A percentile compares a stretch with the other conserved stretches of the same genome.
These are phyloP conservation scores for Falcunculus frontatus DNA, from an alignment of 2,113 vertebrate species.

Conservation along the genomic window DNA sequence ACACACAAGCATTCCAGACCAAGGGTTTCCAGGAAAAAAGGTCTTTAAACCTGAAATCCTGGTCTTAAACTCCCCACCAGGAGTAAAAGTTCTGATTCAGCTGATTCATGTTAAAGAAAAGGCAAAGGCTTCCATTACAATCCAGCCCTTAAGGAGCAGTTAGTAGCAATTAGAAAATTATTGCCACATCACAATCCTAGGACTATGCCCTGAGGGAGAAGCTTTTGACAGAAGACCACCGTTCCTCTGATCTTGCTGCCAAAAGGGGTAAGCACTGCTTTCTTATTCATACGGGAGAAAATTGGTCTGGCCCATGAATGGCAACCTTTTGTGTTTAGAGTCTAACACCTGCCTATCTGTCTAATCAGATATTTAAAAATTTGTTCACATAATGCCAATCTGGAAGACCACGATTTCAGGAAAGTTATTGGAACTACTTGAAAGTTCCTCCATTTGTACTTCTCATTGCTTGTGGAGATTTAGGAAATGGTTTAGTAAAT, in stretches of 20 bases:
- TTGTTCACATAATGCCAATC: neutral
- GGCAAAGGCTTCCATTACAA: constrained; percentile 17
- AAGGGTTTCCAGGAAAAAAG: neutral
- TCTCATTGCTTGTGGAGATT: neutral
- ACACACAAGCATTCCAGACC: neutral
- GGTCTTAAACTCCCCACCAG: neutral
- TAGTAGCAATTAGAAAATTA: constrained; percentile 59
- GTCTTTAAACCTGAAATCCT: constrained; percentile 28
- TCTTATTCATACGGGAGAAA: neutral
- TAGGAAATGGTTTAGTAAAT: neutral
- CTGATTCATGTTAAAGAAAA: constrained; percentile 10
- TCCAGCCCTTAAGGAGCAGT: constrained; percentile 37
- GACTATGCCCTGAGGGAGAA: neutral
- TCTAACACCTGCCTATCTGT: neutral
- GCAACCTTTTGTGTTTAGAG: neutral
- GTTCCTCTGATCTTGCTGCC: constrained; percentile 35
- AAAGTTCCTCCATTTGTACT: neutral
- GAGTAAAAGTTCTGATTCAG: constrained; percentile 9
- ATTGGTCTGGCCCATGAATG: neutral
- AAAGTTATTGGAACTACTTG: neutral
- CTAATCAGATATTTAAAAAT: neutral
- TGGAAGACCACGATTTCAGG: neutral
- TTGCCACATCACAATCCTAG: constrained; percentile 29
- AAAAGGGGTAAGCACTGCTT: neutral
- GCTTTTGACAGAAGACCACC: constrained; percentile 23